These are phyloP conservation scores for Butorides virescens DNA, from an alignment of 2,113 vertebrate genomes.

Conservation along the genomic window DNA sequence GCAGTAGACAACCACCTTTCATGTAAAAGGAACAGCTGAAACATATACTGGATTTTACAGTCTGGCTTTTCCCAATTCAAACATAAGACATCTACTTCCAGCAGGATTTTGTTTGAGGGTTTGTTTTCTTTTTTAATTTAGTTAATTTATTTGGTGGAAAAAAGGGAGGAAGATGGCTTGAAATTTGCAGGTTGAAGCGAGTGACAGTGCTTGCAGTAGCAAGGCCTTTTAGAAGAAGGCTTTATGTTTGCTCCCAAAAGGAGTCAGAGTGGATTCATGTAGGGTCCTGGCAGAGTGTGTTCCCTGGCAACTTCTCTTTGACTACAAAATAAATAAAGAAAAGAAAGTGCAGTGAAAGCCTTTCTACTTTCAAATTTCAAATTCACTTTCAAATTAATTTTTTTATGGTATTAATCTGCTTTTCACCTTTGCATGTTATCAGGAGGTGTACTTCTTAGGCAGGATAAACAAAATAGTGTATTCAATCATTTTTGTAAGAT, in stretches of 20 bases:
- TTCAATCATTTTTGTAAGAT: not conserved
- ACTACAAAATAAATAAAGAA: constrained; percentile 11
- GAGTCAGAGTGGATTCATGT: not conserved
- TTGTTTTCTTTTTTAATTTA: not conserved
- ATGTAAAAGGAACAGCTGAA: not conserved
- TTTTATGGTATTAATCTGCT: not conserved
- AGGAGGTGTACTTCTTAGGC: not conserved
- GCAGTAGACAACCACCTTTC: not conserved
- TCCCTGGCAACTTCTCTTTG: constrained; percentile 45
- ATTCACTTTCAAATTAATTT: not conserved
- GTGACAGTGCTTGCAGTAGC: not conserved
- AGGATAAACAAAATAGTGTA: not conserved
- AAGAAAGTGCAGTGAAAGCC: not conserved
- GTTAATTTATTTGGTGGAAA: not conserved
- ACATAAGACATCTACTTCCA: not conserved
- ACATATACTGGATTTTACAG: not conserved
- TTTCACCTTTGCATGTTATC: not conserved
- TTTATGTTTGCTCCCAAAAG: constrained; percentile 16
- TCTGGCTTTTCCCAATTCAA: not conserved
- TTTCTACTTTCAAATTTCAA: not conserved
- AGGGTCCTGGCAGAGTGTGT: not conserved
- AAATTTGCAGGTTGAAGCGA: not conserved
- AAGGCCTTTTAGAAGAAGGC: not conserved
- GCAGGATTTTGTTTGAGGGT: not conserved
- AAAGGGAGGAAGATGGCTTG: not conserved